Evolutionary conservation across 30 jellyfish, hydroid and myxozoan genomes (phyloP).

Genomic region (Chironex yamaguchii): DNA sequence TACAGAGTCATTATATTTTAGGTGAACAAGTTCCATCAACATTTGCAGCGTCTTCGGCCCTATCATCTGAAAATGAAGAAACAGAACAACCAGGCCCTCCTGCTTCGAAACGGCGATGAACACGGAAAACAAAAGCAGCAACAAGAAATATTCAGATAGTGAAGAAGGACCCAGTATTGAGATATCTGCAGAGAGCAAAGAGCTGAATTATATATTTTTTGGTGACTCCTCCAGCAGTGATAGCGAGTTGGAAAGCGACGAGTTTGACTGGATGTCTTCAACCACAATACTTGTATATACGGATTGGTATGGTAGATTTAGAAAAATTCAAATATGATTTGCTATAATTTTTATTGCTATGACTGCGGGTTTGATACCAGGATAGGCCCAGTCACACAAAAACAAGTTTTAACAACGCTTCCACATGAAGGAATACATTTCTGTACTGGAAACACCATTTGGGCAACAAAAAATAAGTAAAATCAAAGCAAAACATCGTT

Average conservation of each 20-base stretch:
- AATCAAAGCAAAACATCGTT: too few relatives aligned
- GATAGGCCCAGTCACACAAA: too few relatives aligned
- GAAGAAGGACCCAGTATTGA: conserved; percentile 25
- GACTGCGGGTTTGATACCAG: too few relatives aligned
- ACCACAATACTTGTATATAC: too few relatives aligned
- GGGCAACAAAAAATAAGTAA: too few relatives aligned
- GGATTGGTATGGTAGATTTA: too few relatives aligned
- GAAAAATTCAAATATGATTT: too few relatives aligned
- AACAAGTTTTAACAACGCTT: too few relatives aligned
- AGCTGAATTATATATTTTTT: conserved; percentile 33
- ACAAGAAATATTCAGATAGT: conserved; percentile 14
- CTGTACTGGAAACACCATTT: too few relatives aligned
- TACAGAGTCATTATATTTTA: too few relatives aligned
- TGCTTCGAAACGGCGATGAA: conserved; percentile 15
- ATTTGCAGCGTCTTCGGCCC: conserved; percentile 10
- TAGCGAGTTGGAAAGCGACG: conserved; percentile 26
- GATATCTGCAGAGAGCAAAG: conserved; percentile 43
- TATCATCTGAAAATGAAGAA: conserved; percentile 21
- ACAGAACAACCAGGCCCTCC: conserved; percentile 13
- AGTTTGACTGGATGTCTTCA: conserved; percentile 7
- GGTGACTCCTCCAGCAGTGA: conserved; percentile 55
- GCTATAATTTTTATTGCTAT: too few relatives aligned
- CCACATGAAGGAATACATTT: too few relatives aligned
- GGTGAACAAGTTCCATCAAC: conserved; percentile 17
- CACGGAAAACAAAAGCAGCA: conserved; percentile 17